phyloP scores from a whole-genome alignment of 2,113 vertebrate species.

The Albula goreensis region DNA sequence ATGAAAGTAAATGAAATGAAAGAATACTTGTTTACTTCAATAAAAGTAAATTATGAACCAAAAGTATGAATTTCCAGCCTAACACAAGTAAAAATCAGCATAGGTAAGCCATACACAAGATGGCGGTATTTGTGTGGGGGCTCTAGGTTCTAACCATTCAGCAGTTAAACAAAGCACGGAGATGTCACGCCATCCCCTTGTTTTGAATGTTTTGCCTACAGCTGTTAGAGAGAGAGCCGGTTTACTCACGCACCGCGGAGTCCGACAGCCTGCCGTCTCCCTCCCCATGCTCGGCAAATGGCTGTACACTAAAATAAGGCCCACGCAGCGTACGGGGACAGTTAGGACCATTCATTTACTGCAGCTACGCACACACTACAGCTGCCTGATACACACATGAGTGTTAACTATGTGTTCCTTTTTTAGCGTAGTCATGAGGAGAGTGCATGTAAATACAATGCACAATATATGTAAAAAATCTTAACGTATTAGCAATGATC shows the following conservation, averaged over 20 bases:
- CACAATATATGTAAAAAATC: too few species aligned
- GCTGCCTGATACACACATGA: conserved; percentile 69
- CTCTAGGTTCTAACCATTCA: not conserved
- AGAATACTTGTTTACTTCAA: too few species aligned
- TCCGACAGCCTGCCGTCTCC: conserved; percentile 62
- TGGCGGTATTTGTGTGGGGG: not conserved
- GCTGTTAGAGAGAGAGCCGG: conserved; percentile 60
- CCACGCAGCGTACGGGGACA: conserved; percentile 75
- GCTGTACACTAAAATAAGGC: conserved; percentile 66
- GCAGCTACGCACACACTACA: conserved; percentile 69
- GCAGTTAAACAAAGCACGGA: not conserved
- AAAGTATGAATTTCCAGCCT: too few species aligned
- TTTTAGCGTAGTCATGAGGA: too few species aligned
- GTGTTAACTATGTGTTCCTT: too few species aligned
- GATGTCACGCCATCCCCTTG: conserved; percentile 8
- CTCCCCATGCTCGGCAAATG: conserved; percentile 65
- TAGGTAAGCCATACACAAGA: too few species aligned
- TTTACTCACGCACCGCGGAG: conserved; percentile 71
- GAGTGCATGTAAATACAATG: too few species aligned
- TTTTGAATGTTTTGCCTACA: conserved; percentile 64
- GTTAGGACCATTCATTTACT: conserved; percentile 68
- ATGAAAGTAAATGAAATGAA: too few species aligned
- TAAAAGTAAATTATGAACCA: too few species aligned
- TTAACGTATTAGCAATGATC: too few species aligned
- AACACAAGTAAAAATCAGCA: too few species aligned